These are phyloP conservation scores for Muscicapa comitata DNA, from an alignment of 2,797 vertebrate genomes.

Conservation along the genomic window DNA sequence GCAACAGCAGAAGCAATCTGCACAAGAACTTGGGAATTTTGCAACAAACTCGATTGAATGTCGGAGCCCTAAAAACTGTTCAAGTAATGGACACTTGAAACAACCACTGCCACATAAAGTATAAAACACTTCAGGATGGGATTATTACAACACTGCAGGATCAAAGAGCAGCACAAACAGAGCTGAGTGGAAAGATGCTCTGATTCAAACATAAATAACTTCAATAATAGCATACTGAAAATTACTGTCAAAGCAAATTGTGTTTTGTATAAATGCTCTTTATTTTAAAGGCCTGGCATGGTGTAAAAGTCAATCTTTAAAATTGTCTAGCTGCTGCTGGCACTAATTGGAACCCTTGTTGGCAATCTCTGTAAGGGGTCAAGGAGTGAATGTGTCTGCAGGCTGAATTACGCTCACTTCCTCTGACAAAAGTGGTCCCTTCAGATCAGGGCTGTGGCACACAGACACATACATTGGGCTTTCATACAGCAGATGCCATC, in stretches of 20 bases:
- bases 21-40: neutral
- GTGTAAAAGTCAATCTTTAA: constrained; percentile 39
- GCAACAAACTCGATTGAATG: neutral
- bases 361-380: neutral
- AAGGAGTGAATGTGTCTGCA: neutral
- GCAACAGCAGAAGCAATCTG: neutral
- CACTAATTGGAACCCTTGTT: constrained; percentile 44
- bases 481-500: neutral
- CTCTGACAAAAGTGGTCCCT: neutral
- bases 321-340: constrained; percentile 13
- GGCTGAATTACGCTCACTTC: neutral
- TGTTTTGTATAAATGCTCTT: constrained; percentile 29
- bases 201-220: constrained; percentile 62
- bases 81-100: neutral
- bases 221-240: constrained; percentile 57
- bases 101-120: neutral
- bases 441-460: neutral
- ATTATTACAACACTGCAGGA: constrained; percentile 33
- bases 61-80: neutral
- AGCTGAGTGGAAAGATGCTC: constrained; percentile 18
- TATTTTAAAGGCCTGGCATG: constrained; percentile 22
- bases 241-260: constrained; percentile 63
- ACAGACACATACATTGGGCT: neutral
- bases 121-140: neutral
- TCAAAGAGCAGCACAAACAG: constrained; percentile 20